Evolutionary conservation across 2,113 vertebrate species (phyloP).

Genomic region (Bujurquina vittata): DNA sequence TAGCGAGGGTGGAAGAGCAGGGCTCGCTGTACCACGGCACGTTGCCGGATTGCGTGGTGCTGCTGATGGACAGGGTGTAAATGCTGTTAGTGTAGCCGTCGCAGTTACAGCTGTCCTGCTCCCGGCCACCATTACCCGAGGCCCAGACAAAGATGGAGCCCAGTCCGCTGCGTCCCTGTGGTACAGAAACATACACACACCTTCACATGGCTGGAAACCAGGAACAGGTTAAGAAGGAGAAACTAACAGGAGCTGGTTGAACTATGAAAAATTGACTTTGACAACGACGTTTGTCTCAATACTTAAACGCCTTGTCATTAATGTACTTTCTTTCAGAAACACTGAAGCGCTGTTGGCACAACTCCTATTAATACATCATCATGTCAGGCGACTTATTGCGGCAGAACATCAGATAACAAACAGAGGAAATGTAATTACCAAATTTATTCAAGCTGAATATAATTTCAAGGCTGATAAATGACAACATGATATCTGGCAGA

Average conservation of each 20-base stretch:
- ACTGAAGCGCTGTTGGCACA: constrained; percentile 29
- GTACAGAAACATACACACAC: background rate
- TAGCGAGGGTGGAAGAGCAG: constrained; percentile 97
- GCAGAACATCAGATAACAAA: constrained; percentile 50
- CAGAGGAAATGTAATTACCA: constrained; percentile 59
- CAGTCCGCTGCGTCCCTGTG: constrained; percentile 89
- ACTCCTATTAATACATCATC: constrained; percentile 58
- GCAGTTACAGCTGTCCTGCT: constrained; percentile 98
- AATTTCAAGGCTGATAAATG: constrained; percentile 46
- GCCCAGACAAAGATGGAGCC: constrained; percentile 99
- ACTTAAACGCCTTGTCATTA: constrained; percentile 38
- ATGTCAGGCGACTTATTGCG: constrained; percentile 32
- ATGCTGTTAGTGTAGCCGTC: constrained; percentile 99
- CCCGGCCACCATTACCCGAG: constrained; percentile 93
- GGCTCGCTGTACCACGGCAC: constrained; percentile 99
- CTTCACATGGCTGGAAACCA: background rate
- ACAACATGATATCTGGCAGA: constrained; percentile 23
- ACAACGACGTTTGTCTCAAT: constrained; percentile 40
- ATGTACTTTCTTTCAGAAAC: constrained; percentile 25
- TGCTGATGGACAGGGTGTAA: constrained; percentile 98
- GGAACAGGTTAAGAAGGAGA: background rate
- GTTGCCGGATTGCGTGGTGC: constrained; percentile 92
- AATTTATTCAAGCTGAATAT: constrained; percentile 43
- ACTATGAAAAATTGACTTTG: constrained; percentile 34
- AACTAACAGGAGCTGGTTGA: constrained; percentile 9